phyloP scores from a whole-genome alignment of 1,140 invertebrate species.

The Galleria mellonella region DNA sequence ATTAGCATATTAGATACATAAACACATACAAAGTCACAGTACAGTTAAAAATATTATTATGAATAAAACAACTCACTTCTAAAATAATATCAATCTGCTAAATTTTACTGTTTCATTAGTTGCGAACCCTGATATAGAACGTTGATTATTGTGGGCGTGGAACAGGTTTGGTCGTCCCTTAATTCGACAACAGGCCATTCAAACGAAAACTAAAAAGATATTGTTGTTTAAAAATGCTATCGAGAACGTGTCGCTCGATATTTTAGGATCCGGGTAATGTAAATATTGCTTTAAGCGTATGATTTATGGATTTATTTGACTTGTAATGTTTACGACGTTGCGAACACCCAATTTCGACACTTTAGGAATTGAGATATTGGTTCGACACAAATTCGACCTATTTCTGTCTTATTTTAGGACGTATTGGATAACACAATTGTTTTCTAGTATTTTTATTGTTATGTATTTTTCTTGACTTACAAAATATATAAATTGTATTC shows the following conservation, averaged over 20 bases:
- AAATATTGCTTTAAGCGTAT: slow-evolving; percentile 43
- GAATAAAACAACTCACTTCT: no score
- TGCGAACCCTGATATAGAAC: no score
- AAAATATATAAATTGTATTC: no score
- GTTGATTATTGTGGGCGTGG: slow-evolving; percentile 20
- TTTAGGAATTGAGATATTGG: slow-evolving; percentile 16
- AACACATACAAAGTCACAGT: no score
- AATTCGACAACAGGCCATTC: not conserved
- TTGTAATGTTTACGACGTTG: slow-evolving; percentile 29
- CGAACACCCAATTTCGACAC: slow-evolving; percentile 22
- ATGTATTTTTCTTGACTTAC: no score
- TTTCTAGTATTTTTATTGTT: slow-evolving; percentile 5
- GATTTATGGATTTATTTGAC: slow-evolving; percentile 51
- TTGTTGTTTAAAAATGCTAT: not conserved
- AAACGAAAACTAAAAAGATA: no score
- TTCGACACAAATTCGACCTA: slow-evolving; percentile 11
- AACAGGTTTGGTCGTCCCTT: slow-evolving; percentile 17
- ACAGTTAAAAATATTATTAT: no score
- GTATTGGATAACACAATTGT: no score
- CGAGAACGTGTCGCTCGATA: slow-evolving; percentile 21
- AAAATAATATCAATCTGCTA: no score
- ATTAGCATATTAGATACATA: no score
- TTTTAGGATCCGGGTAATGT: slow-evolving; percentile 39
- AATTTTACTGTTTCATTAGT: no score
- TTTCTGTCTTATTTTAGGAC: not conserved